These are phyloP conservation scores for Saimiri boliviensis DNA, from an alignment of 2,113 vertebrate genomes.

Conservation along the genomic window DNA sequence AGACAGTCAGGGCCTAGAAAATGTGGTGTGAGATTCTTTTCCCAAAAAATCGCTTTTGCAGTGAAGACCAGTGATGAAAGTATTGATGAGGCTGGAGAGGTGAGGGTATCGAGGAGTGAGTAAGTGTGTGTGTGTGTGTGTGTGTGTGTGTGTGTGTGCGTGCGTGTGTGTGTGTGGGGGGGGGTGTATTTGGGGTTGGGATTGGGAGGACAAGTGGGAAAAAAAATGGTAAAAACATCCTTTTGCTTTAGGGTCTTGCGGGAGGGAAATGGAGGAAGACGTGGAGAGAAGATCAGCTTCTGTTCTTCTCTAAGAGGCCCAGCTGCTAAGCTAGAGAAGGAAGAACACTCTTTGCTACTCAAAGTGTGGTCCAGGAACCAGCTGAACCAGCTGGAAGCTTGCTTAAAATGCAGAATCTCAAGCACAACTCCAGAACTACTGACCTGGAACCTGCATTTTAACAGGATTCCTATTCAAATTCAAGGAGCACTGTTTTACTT, in stretches of 20 bases:
- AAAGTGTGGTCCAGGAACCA: neutral
- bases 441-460: neutral
- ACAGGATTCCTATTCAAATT: neutral
- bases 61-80: neutral
- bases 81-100: neutral
- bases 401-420: neutral
- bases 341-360: neutral
- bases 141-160: no score
- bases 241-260: neutral
- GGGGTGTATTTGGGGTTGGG: neutral
- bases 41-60: slow-evolving; percentile 51
- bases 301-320: neutral
- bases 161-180: neutral
- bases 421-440: neutral
- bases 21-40: slow-evolving; percentile 59
- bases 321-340: neutral
- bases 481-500: neutral
- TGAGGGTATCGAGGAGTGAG: neutral
- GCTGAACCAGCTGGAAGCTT: no score
- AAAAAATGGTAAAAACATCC: slow-evolving; percentile 28
- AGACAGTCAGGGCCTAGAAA: slow-evolving; percentile 63
- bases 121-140: neutral
- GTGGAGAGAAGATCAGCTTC: neutral
- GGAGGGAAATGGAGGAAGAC: neutral
- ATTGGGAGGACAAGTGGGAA: neutral